Evolutionary conservation across 2,888 invertebrate genomes (phyloP), one percentile per base, ranked within the genome.

Genomic region (Coleophora deauratella): DNA sequence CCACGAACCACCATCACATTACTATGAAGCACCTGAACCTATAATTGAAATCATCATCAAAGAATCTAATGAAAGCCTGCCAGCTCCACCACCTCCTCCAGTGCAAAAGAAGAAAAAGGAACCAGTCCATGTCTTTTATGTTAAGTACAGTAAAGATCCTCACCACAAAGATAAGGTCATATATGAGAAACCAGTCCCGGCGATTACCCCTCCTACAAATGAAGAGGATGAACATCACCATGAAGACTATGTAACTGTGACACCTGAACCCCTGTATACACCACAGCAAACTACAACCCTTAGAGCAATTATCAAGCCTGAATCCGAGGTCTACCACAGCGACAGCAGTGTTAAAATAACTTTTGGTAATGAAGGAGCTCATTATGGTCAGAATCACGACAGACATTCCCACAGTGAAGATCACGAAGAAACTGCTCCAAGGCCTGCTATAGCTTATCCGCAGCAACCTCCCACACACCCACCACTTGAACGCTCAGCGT

Each of bases 1-100:
- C 34, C 80, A 84, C 43, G 80, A 80, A 45, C 88, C 74, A 1
- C 41, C 34, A 27, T 40, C 37, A 7, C 87, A 88, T 38, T 91
- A 90, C 57, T 87, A 91, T 50, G 91, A 92, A 65, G 92, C 93
- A 39, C 95, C 95, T 0, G 95, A 95, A 63, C 95, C 95, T 4
- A 96, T 96, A 13, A 96, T 96, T 55, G 96, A 96, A 78, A 96
- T 96, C 51, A 96, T 96, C 46, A 95, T 96, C 39, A 95, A 94
- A 62, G 95, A 96, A 70, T 94, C 95, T 0, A 96, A 96, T 63
- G 93, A 94, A 59, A 88, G 93, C 0, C 66, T 94, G 2, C 91
- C 94, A 1, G 88, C 92, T 2, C 87, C 88, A 3, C 88, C 89
- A 1, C 80, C 87, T 8, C 87, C 86, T 2, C 84, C 86, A 11